Percentiles rank a stretch among this genome's conserved stretches.
Evolutionary conservation across 2,888 invertebrate genomes (phyloP).

Genomic region (Sycophila texana): DNA sequence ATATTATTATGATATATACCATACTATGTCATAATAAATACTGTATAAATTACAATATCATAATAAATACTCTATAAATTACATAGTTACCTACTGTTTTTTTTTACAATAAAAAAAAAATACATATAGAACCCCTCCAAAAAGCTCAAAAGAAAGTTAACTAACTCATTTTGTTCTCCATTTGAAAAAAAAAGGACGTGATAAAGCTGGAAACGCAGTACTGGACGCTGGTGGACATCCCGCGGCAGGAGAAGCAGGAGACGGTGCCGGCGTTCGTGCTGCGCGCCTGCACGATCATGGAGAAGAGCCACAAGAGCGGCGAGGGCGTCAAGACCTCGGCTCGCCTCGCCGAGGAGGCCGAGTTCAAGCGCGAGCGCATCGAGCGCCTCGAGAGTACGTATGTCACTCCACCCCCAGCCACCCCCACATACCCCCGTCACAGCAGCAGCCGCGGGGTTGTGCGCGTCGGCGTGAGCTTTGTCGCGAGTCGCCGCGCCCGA

Average conservation of each 20-base stretch:
- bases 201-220: conserved; percentile 94
- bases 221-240: conserved; percentile 95
- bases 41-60: too few relatives aligned
- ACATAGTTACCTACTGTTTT: too few relatives aligned
- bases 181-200: conserved; percentile 81
- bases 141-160: too few relatives aligned
- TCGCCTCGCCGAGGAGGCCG: conserved; percentile 90
- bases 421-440: neutral
- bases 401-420: neutral
- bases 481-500: too few relatives aligned
- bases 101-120: too few relatives aligned
- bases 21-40: too few relatives aligned
- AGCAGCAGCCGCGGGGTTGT: neutral
- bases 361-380: conserved; percentile 88
- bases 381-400: conserved; percentile 89
- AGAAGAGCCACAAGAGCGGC: conserved; percentile 92
- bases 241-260: conserved; percentile 95
- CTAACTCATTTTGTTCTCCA: too few relatives aligned
- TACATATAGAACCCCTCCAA: too few relatives aligned
- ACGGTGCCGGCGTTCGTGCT: conserved; percentile 94
- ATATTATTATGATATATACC: too few relatives aligned
- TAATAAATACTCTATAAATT: too few relatives aligned
- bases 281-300: conserved; percentile 93
- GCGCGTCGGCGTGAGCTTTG: too few relatives aligned
- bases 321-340: conserved; percentile 92